Evolutionary conservation across 1,140 invertebrate species (phyloP), one percentile per base, ranked within the genome.

Genomic region (Lethrus apterus): DNA sequence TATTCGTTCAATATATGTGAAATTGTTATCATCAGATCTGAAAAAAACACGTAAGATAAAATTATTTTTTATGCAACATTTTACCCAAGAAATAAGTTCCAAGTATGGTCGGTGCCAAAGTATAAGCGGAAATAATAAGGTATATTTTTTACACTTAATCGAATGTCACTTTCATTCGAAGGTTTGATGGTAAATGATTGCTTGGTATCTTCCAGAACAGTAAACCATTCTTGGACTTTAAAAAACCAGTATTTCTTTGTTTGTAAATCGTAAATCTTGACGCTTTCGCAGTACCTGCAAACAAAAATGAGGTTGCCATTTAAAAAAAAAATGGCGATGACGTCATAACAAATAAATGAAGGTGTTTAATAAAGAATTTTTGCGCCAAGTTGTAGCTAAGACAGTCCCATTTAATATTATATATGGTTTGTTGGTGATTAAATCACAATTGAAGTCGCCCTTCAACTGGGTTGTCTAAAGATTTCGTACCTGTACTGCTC

Each of bases 231-330:
- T 30, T 42, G 9, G 20, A 57, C 44, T 14, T 45, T 4, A 38
- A 59, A 59, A 1, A 20, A 34, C 52, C 55, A 59, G 2, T 41
- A 43, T 31, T 52, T 46, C 19, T 50, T 8, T n/a, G 4, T 10
- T 51, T 55, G 49, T 0, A 59, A n/a, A 38, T 59, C 57, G 17
- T 46, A 46, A 18, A 59, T 35, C 35, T 42, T 38, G 20, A 59
- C 35, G 17, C 46, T 41, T 7, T 48, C 40, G 32, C 57, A 57
- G 14, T 49, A 47, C 57, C 57, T 59, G 9, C 20, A 44, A 44
- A 1, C 14, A 34, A 24, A 48, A 43, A 13, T 8, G 9, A 19
- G n/a, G n/a, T n/a, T n/a, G n/a, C n/a, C n/a, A n/a, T n/a, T n/a
- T n/a, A n/a, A n/a, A n/a, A n/a, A n/a, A n/a, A n/a, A n/a, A n/a